phyloP scores from a whole-genome alignment of 1,140 invertebrate species.

The Sycophaga agraensis region DNA sequence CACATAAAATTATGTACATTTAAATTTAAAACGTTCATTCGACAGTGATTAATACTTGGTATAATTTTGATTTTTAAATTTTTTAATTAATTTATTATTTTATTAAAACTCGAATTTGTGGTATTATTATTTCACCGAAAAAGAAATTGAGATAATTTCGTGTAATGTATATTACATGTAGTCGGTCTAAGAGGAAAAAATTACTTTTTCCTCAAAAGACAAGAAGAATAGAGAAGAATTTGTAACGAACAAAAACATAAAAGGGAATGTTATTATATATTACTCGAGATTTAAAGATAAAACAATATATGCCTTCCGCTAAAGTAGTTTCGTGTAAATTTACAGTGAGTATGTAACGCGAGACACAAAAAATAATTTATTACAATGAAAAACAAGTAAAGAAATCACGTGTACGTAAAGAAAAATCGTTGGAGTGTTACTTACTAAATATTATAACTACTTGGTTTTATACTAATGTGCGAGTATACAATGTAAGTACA shows the following conservation, averaged over 20 bases:
- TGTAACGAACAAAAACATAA: neutral
- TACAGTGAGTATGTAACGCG: neutral
- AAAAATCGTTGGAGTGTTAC: conserved; percentile 6
- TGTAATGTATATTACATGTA: neutral
- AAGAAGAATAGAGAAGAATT: neutral
- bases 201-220: neutral
- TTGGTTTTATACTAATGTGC: conserved; percentile 19
- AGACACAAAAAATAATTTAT: neutral
- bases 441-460: neutral
- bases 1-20: no score
- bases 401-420: neutral
- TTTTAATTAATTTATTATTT: neutral
- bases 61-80: neutral
- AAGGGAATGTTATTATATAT: neutral
- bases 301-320: conserved; percentile 28
- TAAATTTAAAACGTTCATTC: no score
- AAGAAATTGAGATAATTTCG: neutral
- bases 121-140: neutral
- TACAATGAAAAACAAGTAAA: neutral
- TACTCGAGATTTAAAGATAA: conserved; percentile 11
- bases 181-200: conserved; percentile 10
- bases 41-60: no score
- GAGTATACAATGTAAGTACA: neutral
- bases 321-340: conserved; percentile 20
- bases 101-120: neutral